Evolutionary conservation across 2,888 invertebrate genomes (phyloP), one percentile per base, ranked within the genome.

Genomic region (Nowickia ferox): DNA sequence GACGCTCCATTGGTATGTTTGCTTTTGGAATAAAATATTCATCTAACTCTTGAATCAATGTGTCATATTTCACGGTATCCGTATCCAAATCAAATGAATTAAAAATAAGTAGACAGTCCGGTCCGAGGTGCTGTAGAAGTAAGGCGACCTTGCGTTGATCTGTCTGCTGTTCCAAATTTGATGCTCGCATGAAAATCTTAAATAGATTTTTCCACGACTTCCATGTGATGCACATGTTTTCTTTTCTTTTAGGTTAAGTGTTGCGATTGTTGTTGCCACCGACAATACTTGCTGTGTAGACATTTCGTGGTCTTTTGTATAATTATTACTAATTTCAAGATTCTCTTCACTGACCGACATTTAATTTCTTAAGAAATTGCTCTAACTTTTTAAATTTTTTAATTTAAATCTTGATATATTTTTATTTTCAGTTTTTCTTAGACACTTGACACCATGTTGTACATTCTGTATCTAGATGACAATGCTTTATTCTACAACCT

Each of bases 141-240:
- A 86, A 11, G 2, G 84, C 86, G 0, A 86, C 76, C 63, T 80
- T 86, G 11, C 78, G 44, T 46, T 53, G 22, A 17, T 83, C 63
- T 15, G 55, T n/a, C 48, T 80, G 63, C 2, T 75, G 63, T 15
- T 84, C 80, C 22, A 84, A 19, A 19, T 80, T 77, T 1, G 77
- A 86, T n/a, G 87, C 87, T 5, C 87, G 57, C n/a, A 87, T 15
- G 74, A 85, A 88, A 4, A 87, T 84, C 65, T 87, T 86, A 59
- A 87, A 87, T 59, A 81, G 80, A 0, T 15, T 87, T 11, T 69
- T 55, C 85, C 87, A 87, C 55, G 80, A 74, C 61, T 84, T n/a
- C n/a, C n/a, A n/a, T n/a, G n/a, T n/a, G n/a, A n/a, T n/a, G 13
- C 76, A 72, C 61, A 80, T 48, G 77, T 84, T 84, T 9, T 38